Evolutionary conservation across 1,140 invertebrate species (phyloP), one percentile per base, ranked within the genome.

Genomic region (Apolygus lucorum): DNA sequence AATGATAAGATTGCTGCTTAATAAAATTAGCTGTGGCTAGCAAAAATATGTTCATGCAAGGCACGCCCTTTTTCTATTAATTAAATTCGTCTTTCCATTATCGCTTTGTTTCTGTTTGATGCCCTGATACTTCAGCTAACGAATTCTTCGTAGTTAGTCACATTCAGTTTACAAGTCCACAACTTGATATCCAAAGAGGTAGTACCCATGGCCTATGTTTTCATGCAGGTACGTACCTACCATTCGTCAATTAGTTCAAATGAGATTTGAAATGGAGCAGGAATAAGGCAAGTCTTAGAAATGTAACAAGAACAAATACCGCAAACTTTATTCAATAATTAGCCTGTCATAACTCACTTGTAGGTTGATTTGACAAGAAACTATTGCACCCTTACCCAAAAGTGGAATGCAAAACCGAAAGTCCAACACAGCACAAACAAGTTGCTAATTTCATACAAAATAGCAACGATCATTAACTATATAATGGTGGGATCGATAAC

Each of bases 41-140:
- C 54, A 59, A 59, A 59, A 11, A 11, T 21, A 59, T 59, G 22
- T 59, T 59, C 22, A 59, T 17, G 54, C 54, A 4, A 13, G 22
- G 54, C 54, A 59, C 11, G 22, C 22, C 54, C 54, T 13, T 59
- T 59, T 59, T 59, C 22, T 59, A 59, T 59, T 59, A 21, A 59
- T 59, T 59, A 59, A 59, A 59, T 24, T 59, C 13, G 54, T 59
- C 54, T 59, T 59, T 59, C 54, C 2, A 59, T 59, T 59, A 22
- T 42, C 34, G 17, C 17, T n/a, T n/a, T n/a, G n/a, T n/a, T n/a
- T n/a, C n/a, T n/a, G n/a, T n/a, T n/a, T n/a, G n/a, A n/a, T n/a
- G n/a, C n/a, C n/a, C n/a, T n/a, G n/a, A n/a, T n/a, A n/a, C n/a
- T n/a, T n/a, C n/a, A n/a, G n/a, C n/a, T n/a, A n/a, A n/a, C n/a